phyloP scores from a whole-genome alignment of 2,113 vertebrate species.

The Dendropsophus ebraccatus region DNA sequence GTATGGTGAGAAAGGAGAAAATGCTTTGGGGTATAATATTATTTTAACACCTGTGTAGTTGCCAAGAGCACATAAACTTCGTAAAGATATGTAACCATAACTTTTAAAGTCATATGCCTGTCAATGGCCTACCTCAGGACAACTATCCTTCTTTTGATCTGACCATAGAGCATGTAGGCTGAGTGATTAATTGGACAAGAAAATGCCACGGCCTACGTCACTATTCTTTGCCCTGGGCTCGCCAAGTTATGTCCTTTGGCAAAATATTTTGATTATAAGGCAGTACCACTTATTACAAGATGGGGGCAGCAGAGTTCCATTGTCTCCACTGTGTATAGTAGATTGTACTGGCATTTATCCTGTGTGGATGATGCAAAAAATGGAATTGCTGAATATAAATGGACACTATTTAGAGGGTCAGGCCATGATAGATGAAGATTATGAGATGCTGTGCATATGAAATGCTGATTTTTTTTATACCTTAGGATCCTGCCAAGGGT shows the following conservation, averaged over 20 bases:
- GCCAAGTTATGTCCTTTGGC: not conserved
- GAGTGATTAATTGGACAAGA: not conserved
- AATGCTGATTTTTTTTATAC: not conserved
- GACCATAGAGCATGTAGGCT: not conserved
- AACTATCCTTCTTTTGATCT: not conserved
- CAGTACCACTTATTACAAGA: not conserved
- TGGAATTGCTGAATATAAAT: not conserved
- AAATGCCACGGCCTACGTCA: not conserved
- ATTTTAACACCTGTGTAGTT: not conserved
- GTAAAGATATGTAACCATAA: not conserved
- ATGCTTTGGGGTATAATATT: not conserved
- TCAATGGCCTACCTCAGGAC: not conserved
- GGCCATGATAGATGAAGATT: not conserved
- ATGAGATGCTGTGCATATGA: not conserved
- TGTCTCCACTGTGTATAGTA: not conserved
- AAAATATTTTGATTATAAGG: not conserved
- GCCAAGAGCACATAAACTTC: not conserved
- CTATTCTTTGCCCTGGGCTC: not conserved
- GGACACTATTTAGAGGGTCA: not conserved
- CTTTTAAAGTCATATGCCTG: too few relatives aligned
- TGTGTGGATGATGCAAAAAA: not conserved
- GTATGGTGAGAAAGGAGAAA: not conserved
- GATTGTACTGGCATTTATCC: not conserved
- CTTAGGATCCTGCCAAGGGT: not conserved
- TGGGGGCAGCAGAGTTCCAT: conserved; percentile 31